Conservation (phyloP, 2,888 invertebrate species). For the Trichopria drosophilae region DNA sequence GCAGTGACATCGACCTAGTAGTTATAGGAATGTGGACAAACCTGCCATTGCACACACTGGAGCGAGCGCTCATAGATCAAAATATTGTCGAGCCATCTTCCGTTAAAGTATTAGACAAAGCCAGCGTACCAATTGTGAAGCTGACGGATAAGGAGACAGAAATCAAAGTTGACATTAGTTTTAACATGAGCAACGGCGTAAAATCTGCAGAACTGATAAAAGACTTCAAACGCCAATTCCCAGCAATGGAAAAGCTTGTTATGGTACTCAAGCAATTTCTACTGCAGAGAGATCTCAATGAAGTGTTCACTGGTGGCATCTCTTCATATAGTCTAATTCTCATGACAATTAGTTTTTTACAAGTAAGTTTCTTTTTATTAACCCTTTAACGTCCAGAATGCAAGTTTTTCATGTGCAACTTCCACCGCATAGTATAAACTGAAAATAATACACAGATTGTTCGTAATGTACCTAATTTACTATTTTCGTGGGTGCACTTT, state of each 20-base stretch:
- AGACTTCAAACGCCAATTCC: slow-evolving; percentile 84
- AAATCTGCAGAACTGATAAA: slow-evolving; percentile 95
- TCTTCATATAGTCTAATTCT: slow-evolving; percentile 98
- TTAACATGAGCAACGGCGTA: slow-evolving; percentile 98
- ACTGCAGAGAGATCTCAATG: slow-evolving; percentile 95
- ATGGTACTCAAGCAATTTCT: slow-evolving; percentile 98
- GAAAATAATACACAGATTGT: no score
- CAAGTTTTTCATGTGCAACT: no score
- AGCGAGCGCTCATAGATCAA: slow-evolving; percentile 85
- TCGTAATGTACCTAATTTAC: no score
- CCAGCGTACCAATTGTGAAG: slow-evolving; percentile 98
- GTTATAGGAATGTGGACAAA: slow-evolving; percentile 82
- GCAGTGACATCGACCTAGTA: slow-evolving; percentile 70
- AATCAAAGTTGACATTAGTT: slow-evolving; percentile 93
- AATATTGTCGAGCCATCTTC: slow-evolving; percentile 87
- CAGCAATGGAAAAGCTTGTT: slow-evolving; percentile 89
- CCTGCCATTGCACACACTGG: slow-evolving; percentile 87
- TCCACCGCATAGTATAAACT: no score
- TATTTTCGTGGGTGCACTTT: no score
- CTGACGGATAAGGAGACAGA: slow-evolving; percentile 83
- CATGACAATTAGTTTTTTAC: slow-evolving; percentile 96
- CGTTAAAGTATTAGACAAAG: slow-evolving; percentile 96
- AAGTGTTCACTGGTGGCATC: slow-evolving; percentile 99
- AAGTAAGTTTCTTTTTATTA: slow-evolving; percentile 58
- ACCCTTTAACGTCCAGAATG: no score